Conservation (phyloP, 2,888 invertebrate species). For the Coenonympha glycerion region DNA sequence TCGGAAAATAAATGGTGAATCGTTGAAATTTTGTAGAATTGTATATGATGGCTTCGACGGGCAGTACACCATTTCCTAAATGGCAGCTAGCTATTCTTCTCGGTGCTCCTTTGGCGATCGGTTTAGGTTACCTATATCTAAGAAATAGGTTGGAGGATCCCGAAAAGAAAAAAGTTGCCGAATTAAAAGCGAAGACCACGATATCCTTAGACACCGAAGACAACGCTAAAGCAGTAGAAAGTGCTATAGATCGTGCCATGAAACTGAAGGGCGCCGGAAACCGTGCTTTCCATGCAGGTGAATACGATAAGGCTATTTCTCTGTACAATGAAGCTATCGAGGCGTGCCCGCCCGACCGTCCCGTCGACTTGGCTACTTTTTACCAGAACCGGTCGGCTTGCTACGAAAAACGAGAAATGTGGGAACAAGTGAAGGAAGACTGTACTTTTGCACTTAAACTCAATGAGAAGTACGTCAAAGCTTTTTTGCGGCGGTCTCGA, state of each 20-base stretch:
- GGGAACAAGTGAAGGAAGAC: constrained; percentile 88
- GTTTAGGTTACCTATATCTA: constrained; percentile 86
- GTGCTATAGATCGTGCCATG: constrained; percentile 83
- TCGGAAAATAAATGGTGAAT: constrained; percentile 58
- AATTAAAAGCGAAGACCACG: constrained; percentile 71
- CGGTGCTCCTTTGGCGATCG: constrained; percentile 88
- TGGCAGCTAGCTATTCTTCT: constrained; percentile 91
- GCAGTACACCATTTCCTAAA: constrained; percentile 81
- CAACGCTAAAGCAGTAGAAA: constrained; percentile 62
- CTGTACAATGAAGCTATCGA: constrained; percentile 96
- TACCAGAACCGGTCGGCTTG: constrained; percentile 98
- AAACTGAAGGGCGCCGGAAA: constrained; percentile 93
- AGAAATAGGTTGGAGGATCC: constrained; percentile 75
- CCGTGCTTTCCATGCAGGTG: constrained; percentile 86
- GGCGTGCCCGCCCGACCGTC: constrained; percentile 84
- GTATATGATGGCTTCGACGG: constrained; percentile 65
- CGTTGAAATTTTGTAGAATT: constrained; percentile 41
- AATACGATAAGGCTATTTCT: constrained; percentile 92
- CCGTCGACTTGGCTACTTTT: constrained; percentile 88
- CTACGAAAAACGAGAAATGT: constrained; percentile 92
- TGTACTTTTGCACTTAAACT: constrained; percentile 89
- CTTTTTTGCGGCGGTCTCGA: constrained; percentile 87
- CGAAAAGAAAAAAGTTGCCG: constrained; percentile 72
- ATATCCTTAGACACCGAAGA: constrained; percentile 79
- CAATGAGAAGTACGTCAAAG: constrained; percentile 92